Base-by-base conservation (phyloP, 2,797 vertebrate species). In the Etheostoma perlongum region DNA sequence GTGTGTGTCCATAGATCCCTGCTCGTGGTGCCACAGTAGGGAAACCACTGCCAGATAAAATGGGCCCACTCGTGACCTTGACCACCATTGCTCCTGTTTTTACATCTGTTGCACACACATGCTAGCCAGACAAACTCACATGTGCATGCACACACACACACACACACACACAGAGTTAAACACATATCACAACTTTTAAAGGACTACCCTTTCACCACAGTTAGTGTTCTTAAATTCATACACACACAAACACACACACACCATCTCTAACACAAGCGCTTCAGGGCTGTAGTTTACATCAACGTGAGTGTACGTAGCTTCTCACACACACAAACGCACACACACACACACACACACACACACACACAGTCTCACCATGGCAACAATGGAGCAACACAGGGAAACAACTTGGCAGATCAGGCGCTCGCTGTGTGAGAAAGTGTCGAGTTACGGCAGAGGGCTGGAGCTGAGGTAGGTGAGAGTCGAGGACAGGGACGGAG, bases 381-480 rank as follows among this genome's bases (percentile, higher is more conserved):
- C 95, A 98, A 98, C 95, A 66, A 90, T 89, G 94, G 84, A 96
- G 95, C 96, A 97, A 97, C 96, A 98, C 92, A 96, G 93, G 71
- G 93, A 96, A 97, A 96, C 96, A 97, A 96, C 94, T 96, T 96
- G 95, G 94, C 95, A 92, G 93, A 93, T 90, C 91, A 91, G 94
- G 92, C 95, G 88, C 86, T 79, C 19, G 79, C 90, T 95, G 94
- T 95, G 94, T 95, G 80, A 95, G 93, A 93, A 91, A 93, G 93
- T 94, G 90, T 95, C 94, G 83, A 93, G 83, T 96, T 96, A 94
- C 88, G 86, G 86, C 81, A 75, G 75, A 83, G 88, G 86, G 85
- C 91, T 91, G 85, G 70, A 84, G 89, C 76, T 68, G 82, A 88
- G 84, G 67, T 83, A 79, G 78, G 68, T 83, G 84, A 88, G 86